These are phyloP conservation scores for Subanguina moxae DNA, from an alignment of 1,140 invertebrate genomes.

Conservation along the genomic window DNA sequence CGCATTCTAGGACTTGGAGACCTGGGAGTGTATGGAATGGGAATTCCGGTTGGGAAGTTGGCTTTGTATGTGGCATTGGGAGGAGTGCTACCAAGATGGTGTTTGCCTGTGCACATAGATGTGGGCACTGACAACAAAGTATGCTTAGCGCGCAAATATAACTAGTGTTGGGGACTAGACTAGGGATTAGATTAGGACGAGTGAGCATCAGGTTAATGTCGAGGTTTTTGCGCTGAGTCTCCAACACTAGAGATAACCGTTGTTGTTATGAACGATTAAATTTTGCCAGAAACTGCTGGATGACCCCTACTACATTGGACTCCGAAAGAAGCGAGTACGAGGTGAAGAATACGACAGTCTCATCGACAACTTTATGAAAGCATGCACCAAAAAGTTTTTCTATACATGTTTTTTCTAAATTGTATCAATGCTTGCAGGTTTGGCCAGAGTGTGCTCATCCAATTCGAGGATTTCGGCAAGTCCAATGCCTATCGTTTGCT, in stretches of 20 bases:
- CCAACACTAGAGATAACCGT: too few species aligned
- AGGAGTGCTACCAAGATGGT: conserved; percentile 85
- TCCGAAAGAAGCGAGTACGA: conserved; percentile 77
- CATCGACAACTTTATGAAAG: conserved; percentile 96
- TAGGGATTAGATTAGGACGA: too few species aligned
- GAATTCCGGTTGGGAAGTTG: conserved; percentile 88
- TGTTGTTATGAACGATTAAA: too few species aligned
- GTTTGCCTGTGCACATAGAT: conserved; percentile 83
- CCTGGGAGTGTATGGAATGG: conserved; percentile 87
- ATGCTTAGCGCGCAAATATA: too few species aligned
- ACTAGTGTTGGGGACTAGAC: too few species aligned
- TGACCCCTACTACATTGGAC: conserved; percentile 90
- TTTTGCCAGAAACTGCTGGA: conserved; percentile 71
- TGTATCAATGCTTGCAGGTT: conserved; percentile 17
- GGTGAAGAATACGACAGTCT: conserved; percentile 87
- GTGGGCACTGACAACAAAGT: conserved; percentile 83
- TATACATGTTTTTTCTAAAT: conserved; percentile 6
- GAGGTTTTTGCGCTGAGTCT: too few species aligned
- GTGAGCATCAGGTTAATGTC: too few species aligned
- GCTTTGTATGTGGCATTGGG: conserved; percentile 85
- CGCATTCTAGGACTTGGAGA: conserved; percentile 87
- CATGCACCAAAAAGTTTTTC: conserved; percentile 63
- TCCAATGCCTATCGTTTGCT: conserved; percentile 85
- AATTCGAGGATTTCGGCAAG: conserved; percentile 95
- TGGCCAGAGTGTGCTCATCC: conserved; percentile 59